Evolutionary conservation across 2,888 invertebrate genomes (phyloP).

Genomic region (Drosophila longiperda): DNA sequence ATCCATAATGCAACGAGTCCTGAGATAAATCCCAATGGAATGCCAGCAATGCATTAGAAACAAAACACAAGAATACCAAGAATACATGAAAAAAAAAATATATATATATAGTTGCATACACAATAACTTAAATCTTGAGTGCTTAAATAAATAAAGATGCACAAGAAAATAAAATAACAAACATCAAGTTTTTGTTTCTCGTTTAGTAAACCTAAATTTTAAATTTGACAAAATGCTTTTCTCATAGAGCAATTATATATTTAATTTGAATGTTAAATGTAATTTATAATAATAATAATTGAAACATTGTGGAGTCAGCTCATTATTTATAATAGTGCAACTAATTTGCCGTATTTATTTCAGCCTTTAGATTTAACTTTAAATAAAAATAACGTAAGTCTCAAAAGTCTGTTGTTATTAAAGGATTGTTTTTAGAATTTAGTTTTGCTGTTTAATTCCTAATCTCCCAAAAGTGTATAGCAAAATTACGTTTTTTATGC

Average conservation of each 20-base stretch:
- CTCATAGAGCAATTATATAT: too few species aligned
- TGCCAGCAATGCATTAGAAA: background rate
- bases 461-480: background rate
- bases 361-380: background rate
- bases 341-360: background rate
- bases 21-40: background rate
- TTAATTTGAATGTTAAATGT: too few species aligned
- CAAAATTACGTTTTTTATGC: background rate
- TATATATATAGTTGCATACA: background rate
- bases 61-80: background rate
- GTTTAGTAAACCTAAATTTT: background rate
- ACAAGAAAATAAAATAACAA: background rate
- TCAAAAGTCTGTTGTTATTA: too few species aligned
- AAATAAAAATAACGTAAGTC: too few species aligned
- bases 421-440: background rate
- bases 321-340: rapidly evolving
- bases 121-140: background rate
- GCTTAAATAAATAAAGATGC: background rate
- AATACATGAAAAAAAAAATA: background rate
- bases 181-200: too few species aligned
- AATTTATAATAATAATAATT: too few species aligned
- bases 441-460: background rate
- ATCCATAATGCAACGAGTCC: slow-evolving; percentile 1
- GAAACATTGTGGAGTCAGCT: background rate
- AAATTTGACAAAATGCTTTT: background rate